Evolutionary conservation across 2,888 invertebrate genomes (phyloP).

Genomic region (Psylliodes chrysocephalus): DNA sequence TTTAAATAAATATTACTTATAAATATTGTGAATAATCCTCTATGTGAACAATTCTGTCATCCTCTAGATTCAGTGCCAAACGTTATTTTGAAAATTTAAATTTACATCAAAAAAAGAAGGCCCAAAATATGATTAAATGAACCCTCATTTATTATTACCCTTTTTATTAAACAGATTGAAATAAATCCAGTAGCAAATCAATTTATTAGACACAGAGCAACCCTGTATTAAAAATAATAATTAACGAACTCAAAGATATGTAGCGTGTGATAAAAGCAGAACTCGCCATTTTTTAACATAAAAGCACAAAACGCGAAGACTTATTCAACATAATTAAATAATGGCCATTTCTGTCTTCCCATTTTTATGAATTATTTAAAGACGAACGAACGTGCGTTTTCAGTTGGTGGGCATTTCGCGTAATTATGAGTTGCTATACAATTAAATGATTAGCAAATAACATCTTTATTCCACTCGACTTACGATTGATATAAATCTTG

Average conservation of each 20-base stretch:
- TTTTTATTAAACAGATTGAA: too few relatives aligned
- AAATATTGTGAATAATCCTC: too few relatives aligned
- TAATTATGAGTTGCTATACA: slow-evolving; percentile 1
- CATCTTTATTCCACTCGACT: neutral
- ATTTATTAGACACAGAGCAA: too few relatives aligned
- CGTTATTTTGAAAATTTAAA: too few relatives aligned
- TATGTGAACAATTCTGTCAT: too few relatives aligned
- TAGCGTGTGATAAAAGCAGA: slow-evolving; percentile 51
- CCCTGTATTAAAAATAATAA: slow-evolving; percentile 44
- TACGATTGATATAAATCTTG: neutral
- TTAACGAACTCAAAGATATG: slow-evolving; percentile 46
- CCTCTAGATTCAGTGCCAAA: too few relatives aligned
- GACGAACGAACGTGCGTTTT: slow-evolving; percentile 10
- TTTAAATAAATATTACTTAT: too few relatives aligned
- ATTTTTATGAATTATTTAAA: slow-evolving; percentile 23
- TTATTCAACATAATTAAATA: slow-evolving; percentile 44
- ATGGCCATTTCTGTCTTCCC: slow-evolving; percentile 33
- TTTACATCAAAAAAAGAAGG: too few relatives aligned
- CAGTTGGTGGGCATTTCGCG: slow-evolving; percentile 8
- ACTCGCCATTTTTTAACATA: slow-evolving; percentile 35
- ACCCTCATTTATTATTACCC: too few relatives aligned
- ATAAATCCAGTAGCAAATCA: too few relatives aligned
- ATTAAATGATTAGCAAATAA: neutral
- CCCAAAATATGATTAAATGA: too few relatives aligned
- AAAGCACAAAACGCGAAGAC: slow-evolving; percentile 40